Percentiles rank a stretch among this genome's conserved stretches.
Conservation (phyloP, 1,140 invertebrate genomes). For the Drosophila pachea region DNA sequence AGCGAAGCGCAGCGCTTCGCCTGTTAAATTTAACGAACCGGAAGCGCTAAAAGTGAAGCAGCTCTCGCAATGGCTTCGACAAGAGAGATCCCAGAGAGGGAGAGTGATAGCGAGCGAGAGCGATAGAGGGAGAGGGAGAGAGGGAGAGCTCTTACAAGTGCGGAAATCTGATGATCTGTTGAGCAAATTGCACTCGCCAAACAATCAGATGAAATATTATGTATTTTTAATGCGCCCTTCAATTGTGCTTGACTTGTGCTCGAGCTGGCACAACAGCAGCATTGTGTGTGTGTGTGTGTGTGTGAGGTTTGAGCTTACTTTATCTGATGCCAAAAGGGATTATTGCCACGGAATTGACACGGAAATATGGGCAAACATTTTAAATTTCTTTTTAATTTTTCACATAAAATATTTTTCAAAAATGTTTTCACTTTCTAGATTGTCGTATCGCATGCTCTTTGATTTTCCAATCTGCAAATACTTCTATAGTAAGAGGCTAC, state of each 20-base stretch:
- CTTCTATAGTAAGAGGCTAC: too few relatives aligned
- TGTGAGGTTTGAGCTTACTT: too few relatives aligned
- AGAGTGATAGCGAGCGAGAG: background rate
- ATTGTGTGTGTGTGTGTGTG: too few relatives aligned
- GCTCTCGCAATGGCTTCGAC: slow-evolving; percentile 26
- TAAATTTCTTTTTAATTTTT: too few relatives aligned
- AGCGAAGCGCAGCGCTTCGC: slow-evolving; percentile 23
- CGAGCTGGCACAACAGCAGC: background rate
- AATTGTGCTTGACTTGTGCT: slow-evolving; percentile 9
- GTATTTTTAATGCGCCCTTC: slow-evolving; percentile 9
- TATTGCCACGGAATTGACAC: too few relatives aligned
- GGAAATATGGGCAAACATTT: too few relatives aligned
- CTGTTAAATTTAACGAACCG: slow-evolving; percentile 69
- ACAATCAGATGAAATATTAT: slow-evolving; percentile 31
- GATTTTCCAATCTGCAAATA: too few relatives aligned
- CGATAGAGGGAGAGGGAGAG: too few relatives aligned
- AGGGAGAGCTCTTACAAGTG: slow-evolving; percentile 16
- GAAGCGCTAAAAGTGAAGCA: slow-evolving; percentile 61
- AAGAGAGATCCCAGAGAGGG: background rate
- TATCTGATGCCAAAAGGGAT: too few relatives aligned
- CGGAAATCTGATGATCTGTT: slow-evolving; percentile 35
- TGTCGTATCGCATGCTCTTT: too few relatives aligned
- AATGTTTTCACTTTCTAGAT: too few relatives aligned
- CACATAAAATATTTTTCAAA: too few relatives aligned
- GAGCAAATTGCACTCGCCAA: slow-evolving; percentile 12